These are phyloP conservation scores for Lepidurus couesii DNA, from an alignment of 1,140 invertebrate species.

Conservation along the genomic window DNA sequence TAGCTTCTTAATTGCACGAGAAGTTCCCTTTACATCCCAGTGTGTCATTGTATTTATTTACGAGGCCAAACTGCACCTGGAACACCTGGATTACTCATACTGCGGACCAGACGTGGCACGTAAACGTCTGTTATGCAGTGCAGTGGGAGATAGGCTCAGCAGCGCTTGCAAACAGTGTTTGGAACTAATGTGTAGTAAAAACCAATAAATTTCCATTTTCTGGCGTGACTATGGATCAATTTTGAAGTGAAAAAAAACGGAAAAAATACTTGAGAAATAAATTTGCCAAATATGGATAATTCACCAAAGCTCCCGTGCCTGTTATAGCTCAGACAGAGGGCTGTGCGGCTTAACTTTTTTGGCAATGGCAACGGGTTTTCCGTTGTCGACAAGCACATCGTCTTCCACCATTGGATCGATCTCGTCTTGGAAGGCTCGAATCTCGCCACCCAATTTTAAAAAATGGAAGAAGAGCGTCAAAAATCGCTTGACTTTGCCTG, in stretches of 20 bases:
- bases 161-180: background rate
- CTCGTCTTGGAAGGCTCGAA: background rate
- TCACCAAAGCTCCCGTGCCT: no score
- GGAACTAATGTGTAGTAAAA: no score
- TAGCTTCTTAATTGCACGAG: background rate
- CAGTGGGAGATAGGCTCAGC: background rate
- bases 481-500: background rate
- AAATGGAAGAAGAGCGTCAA: slow-evolving; percentile 10
- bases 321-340: background rate
- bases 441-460: slow-evolving; percentile 18
- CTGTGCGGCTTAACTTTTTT: background rate
- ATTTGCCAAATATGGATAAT: no score
- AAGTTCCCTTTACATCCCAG: background rate
- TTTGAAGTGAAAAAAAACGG: background rate
- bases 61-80: slow-evolving; percentile 9
- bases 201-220: background rate
- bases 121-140: background rate
- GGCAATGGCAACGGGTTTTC: slow-evolving; percentile 8
- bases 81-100: slow-evolving; percentile 8
- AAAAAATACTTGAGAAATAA: background rate
- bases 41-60: background rate
- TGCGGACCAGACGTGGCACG: slow-evolving; percentile 14
- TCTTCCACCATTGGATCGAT: background rate
- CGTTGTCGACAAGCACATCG: background rate
- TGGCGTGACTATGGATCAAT: background rate